Evolutionary conservation across 2,113 vertebrate genomes (phyloP), one percentile per base, ranked within the genome.

Genomic region (Aviceda subcristata): DNA sequence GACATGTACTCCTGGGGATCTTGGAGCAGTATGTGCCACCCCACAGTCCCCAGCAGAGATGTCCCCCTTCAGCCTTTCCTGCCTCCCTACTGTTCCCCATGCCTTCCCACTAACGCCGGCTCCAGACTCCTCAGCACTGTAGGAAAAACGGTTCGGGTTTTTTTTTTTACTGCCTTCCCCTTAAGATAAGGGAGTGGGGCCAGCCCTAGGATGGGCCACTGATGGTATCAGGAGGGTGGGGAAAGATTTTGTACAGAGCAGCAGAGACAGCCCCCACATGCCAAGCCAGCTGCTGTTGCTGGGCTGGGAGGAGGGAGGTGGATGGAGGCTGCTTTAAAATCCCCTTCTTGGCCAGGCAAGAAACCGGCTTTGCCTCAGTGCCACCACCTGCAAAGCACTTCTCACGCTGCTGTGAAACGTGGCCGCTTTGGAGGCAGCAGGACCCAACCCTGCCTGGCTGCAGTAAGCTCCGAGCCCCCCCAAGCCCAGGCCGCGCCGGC

Each of bases 401-500:
- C 69, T 87, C 48, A 45, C 0, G 3, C 48, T 53, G 24, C 19
- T 62, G 57, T 56, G 60, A 68, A 45, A 48, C 0, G 1, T 13
- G 16, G 77, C 36, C 36, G 10, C 57, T 90, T 60, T 26, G 53
- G 39, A 78, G 48, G 48, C 89, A 91, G 87, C 77, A 45, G 73
- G 77, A 87, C 57, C 16, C 39, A 77, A 0, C 23, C 21, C 12
- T 0, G 3, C 8, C 4, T 4, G 51, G 22, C 29, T 89, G 36
- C 20, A 41, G 27, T 55, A 6, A 24, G 29, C 20, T 16, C 19
- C 50, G 16, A 0, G 1, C 34, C 6, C n/a, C 62, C 30, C 12
- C 0, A 0, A 48, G 56, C 12, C 38, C 27, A 0, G 12, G 10
- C 30, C 0, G 1, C 0, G 0, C 12, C 0, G 53, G 77, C 94